Evolutionary conservation across 2,797 vertebrate genomes (phyloP).

Genomic region (Holocentrus rufus): DNA sequence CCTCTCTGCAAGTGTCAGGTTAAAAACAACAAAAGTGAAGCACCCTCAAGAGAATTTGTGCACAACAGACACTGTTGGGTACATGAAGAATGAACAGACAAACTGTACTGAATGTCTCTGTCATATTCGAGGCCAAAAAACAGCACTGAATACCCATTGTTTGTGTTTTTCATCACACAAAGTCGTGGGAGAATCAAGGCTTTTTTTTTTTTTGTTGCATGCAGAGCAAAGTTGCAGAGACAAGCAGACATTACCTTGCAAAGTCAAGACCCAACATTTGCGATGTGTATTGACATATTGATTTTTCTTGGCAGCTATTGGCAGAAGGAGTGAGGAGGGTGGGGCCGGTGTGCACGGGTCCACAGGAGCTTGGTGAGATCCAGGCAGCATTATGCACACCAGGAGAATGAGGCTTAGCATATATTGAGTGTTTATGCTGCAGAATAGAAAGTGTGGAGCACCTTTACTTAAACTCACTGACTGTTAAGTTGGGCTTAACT

Average conservation of each 20-base stretch:
- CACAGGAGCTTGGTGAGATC: constrained; percentile 71
- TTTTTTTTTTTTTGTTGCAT: constrained; percentile 28
- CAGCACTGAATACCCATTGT: constrained; percentile 39
- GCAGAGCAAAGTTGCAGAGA: constrained; percentile 77
- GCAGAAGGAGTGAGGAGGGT: constrained; percentile 75
- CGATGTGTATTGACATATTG: constrained; percentile 82
- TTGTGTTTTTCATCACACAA: constrained; percentile 53
- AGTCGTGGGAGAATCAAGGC: constrained; percentile 59
- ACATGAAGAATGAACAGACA: constrained; percentile 42
- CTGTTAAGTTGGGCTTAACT: constrained; percentile 81
- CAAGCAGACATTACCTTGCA: constrained; percentile 80
- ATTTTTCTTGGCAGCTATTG: constrained; percentile 83
- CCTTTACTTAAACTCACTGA: constrained; percentile 81
- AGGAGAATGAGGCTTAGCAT: constrained; percentile 83
- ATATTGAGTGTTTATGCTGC: constrained; percentile 83
- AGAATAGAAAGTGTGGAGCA: constrained; percentile 81
- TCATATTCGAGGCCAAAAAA: constrained; percentile 58
- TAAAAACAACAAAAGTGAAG: constrained; percentile 27
- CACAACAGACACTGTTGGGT: constrained; percentile 10
- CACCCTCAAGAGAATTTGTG: constrained; percentile 10
- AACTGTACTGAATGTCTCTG: constrained; percentile 34
- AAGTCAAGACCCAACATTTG: constrained; percentile 85
- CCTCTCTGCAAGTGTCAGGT: too few relatives aligned
- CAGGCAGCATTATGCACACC: constrained; percentile 81
- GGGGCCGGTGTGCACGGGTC: constrained; percentile 71